These are phyloP conservation scores for Corydoras maculifer DNA, from an alignment of 2,113 vertebrate genomes.

Conservation along the genomic window DNA sequence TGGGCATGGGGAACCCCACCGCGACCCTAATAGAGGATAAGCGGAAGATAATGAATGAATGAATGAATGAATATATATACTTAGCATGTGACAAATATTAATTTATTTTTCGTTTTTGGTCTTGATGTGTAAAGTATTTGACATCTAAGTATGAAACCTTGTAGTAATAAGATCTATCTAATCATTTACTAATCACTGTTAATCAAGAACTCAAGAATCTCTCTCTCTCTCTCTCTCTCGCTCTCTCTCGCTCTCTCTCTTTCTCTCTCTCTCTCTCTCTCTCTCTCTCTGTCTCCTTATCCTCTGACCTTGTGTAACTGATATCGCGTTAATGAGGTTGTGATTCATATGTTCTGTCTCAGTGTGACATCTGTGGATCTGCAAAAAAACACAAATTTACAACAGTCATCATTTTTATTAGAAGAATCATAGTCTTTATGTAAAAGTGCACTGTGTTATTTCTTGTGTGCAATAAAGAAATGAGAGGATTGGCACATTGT, in stretches of 20 bases:
- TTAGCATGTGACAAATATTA: no score
- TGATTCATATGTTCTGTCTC: constrained; percentile 18
- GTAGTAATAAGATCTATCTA: neutral
- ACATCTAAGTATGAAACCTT: no score
- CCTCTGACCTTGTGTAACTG: constrained; percentile 2
- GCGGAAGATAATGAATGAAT: no score
- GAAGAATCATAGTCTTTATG: neutral
- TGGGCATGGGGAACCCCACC: no score
- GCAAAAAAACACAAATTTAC: neutral
- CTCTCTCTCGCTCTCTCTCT: neutral
- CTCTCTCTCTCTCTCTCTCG: neutral
- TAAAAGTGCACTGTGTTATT: neutral
- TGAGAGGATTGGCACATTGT: neutral
- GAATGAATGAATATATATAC: no score
- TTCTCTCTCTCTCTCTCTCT: neutral
- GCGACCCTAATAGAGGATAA: no score
- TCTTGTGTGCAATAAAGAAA: neutral
- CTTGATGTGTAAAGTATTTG: no score
- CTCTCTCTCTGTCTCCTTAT: neutral
- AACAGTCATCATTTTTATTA: neutral
- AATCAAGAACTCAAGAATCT: neutral
- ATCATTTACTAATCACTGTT: neutral
- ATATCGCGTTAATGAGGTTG: constrained; percentile 8
- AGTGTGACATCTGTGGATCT: constrained; percentile 13
- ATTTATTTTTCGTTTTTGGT: no score